Conservation (phyloP, 2,888 invertebrate genomes). For the Anorthoa munda region DNA sequence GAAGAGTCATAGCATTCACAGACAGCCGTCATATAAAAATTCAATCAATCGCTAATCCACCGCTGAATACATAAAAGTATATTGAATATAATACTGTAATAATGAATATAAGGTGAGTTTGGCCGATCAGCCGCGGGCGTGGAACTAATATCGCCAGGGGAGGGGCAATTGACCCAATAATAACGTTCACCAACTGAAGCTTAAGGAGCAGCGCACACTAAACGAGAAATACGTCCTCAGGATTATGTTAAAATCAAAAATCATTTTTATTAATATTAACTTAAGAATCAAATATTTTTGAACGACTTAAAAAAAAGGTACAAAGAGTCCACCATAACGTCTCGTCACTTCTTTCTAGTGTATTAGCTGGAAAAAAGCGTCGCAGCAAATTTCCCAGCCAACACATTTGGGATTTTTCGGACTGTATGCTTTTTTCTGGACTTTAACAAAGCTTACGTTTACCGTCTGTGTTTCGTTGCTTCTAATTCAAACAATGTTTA, state of each 20-base stretch:
- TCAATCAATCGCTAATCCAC: conserved; percentile 60
- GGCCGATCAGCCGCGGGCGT: conserved; percentile 64
- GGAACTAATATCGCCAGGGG: conserved; percentile 70
- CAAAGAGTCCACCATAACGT: too few relatives aligned
- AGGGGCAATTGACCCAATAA: conserved; percentile 83
- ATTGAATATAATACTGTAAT: conserved; percentile 69
- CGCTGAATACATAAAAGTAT: conserved; percentile 62
- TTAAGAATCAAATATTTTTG: too few relatives aligned
- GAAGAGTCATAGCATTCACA: conserved; percentile 35
- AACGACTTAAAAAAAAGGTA: too few relatives aligned
- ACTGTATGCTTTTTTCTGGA: not conserved
- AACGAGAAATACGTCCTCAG: not conserved
- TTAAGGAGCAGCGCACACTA: conserved; percentile 62
- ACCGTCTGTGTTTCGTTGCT: not conserved
- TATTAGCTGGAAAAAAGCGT: too few relatives aligned
- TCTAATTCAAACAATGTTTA: not conserved
- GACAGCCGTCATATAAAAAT: conserved; percentile 58
- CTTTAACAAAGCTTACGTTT: not conserved
- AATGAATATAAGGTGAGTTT: conserved; percentile 68
- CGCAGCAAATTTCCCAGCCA: too few relatives aligned
- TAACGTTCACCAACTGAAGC: conserved; percentile 75
- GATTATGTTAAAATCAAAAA: not conserved
- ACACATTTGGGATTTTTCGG: too few relatives aligned
- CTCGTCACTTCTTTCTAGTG: too few relatives aligned
- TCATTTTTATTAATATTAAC: too few relatives aligned